These are phyloP conservation scores for Drosophila putrida DNA, from an alignment of 2,888 invertebrate genomes.

Conservation along the genomic window DNA sequence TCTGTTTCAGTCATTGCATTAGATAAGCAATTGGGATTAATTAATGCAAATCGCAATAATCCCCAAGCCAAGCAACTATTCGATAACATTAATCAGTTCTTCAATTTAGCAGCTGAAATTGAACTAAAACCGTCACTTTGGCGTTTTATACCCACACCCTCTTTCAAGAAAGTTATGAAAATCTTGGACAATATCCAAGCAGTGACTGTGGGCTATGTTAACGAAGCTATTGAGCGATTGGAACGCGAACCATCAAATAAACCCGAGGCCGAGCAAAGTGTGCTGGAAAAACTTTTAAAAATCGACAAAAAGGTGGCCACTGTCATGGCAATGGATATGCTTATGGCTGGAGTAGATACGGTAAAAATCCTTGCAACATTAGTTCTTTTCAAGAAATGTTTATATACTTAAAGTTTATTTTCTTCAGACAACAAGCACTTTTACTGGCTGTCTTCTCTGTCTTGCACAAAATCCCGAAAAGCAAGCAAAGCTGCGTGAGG, in stretches of 20 bases:
- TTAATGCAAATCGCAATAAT: constrained; percentile 61
- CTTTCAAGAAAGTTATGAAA: constrained; percentile 54
- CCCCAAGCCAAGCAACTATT: constrained; percentile 63
- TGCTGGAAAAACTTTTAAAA: constrained; percentile 88
- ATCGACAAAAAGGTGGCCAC: constrained; percentile 88
- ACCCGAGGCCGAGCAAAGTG: constrained; percentile 85
- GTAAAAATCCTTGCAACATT: constrained; percentile 84
- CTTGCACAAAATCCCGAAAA: constrained; percentile 86
- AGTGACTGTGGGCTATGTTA: constrained; percentile 78
- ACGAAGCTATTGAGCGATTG: constrained; percentile 80
- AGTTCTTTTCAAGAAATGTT: too few relatives aligned
- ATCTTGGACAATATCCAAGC: constrained; percentile 68
- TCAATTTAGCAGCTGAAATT: constrained; percentile 27
- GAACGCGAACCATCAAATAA: constrained; percentile 40
- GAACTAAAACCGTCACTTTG: constrained; percentile 63
- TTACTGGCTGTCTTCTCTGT: constrained; percentile 86
- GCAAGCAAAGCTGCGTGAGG: constrained; percentile 88
- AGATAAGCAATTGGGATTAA: constrained; percentile 81
- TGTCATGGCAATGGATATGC: constrained; percentile 90
- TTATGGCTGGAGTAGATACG: constrained; percentile 90
- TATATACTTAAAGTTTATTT: background rate
- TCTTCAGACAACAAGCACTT: constrained; percentile 73
- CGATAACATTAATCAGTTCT: constrained; percentile 34
- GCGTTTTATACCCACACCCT: constrained; percentile 62
- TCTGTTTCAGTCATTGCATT: constrained; percentile 85